phyloP scores from a whole-genome alignment of 2,113 vertebrate species.

The Meriones unguiculatus region DNA sequence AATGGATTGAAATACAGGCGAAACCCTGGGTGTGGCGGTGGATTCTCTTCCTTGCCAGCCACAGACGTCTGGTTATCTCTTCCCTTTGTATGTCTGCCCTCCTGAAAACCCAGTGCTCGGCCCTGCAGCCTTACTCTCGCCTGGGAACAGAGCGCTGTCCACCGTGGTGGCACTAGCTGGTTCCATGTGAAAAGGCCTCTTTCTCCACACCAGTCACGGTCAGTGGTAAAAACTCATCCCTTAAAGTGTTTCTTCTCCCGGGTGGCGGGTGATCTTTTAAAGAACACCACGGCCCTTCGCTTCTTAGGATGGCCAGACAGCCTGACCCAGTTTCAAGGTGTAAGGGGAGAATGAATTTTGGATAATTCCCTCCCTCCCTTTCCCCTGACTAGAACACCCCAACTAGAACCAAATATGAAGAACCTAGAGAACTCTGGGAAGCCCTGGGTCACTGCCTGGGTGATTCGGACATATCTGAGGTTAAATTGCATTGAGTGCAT shows the following conservation, averaged over 20 bases:
- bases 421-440: slow-evolving; percentile 25
- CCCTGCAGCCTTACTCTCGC: background rate
- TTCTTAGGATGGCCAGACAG: background rate
- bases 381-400: background rate
- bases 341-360: background rate
- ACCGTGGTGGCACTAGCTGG: background rate
- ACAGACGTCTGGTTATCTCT: slow-evolving; percentile 36
- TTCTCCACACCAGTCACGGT: slow-evolving; percentile 22
- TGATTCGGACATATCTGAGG: background rate
- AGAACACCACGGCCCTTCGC: background rate
- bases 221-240: slow-evolving; percentile 42
- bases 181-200: slow-evolving; percentile 29
- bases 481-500: background rate
- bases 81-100: slow-evolving; percentile 30
- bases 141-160: background rate
- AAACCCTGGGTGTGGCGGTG: background rate
- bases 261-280: slow-evolving; percentile 36
- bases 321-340: background rate
- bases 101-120: background rate
- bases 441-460: background rate
- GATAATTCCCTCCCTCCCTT: background rate
- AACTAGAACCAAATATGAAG: background rate
- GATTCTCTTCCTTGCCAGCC: slow-evolving; percentile 42
- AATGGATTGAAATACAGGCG: slow-evolving; percentile 42
- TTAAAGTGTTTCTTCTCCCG: slow-evolving; percentile 42